Percentiles rank a stretch among this genome's conserved stretches.
phyloP scores from a whole-genome alignment of 2,113 vertebrate species.

The Chascanopsetta lugubris region DNA sequence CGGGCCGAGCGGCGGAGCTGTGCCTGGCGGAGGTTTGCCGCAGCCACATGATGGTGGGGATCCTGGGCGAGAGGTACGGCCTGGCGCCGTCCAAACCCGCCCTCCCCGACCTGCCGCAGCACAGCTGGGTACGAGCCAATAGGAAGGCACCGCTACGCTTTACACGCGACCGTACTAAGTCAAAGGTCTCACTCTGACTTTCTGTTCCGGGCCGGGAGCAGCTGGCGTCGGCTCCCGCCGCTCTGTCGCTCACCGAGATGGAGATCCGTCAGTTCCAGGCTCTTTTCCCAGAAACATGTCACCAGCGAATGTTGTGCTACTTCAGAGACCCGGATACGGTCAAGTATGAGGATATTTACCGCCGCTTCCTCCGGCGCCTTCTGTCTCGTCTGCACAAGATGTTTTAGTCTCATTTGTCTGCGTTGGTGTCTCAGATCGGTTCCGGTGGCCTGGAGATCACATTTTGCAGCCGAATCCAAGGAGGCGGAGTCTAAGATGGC shows the following conservation, averaged over 20 bases:
- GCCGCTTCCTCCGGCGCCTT: background rate
- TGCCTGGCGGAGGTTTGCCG: constrained; percentile 88
- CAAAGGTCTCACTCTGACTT: background rate
- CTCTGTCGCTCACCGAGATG: constrained; percentile 89
- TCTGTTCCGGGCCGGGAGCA: constrained; percentile 45
- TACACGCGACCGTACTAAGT: too few species aligned
- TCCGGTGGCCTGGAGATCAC: constrained; percentile 83
- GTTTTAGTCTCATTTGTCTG: too few species aligned
- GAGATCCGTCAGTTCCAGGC: constrained; percentile 87
- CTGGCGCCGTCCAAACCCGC: constrained; percentile 75
- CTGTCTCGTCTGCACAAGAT: background rate
- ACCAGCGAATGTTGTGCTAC: constrained; percentile 82
- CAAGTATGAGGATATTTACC: constrained; percentile 57
- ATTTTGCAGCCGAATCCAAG: constrained; percentile 86
- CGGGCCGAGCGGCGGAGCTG: constrained; percentile 80
- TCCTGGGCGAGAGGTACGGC: constrained; percentile 89
- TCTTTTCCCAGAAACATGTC: constrained; percentile 61
- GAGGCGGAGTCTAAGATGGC: constrained; percentile 79
- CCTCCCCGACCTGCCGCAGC: constrained; percentile 85
- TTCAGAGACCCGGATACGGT: constrained; percentile 81
- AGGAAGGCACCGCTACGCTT: background rate
- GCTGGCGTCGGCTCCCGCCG: constrained; percentile 79
- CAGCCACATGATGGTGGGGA: constrained; percentile 86
- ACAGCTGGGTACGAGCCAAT: constrained; percentile 84
- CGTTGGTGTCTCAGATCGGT: constrained; percentile 79